Conservation (phyloP, 64 coral and sea anemone species). For the Porites australiensis region DNA sequence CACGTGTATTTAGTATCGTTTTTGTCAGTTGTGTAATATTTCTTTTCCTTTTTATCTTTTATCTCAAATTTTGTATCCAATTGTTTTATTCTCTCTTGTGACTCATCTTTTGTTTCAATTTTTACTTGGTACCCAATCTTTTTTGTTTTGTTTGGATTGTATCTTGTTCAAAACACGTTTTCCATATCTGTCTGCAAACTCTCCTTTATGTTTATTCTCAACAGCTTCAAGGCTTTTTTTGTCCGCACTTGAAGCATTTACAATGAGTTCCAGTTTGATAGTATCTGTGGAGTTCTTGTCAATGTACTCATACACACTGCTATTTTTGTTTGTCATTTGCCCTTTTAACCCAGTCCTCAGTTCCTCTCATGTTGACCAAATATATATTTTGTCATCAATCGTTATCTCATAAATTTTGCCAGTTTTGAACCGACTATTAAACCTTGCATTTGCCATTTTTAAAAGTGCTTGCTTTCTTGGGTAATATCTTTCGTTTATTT, state of each 20-base stretch:
- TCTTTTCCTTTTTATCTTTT: conserved; percentile 7
- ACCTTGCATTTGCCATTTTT: conserved; percentile 15
- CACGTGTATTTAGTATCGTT: too few species aligned
- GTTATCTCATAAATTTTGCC: conserved; percentile 57
- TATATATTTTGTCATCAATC: neutral
- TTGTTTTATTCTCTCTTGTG: conserved; percentile 17
- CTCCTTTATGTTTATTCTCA: conserved; percentile 49
- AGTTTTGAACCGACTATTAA: conserved; percentile 33
- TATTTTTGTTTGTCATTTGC: conserved; percentile 34
- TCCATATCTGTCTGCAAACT: conserved; percentile 39
- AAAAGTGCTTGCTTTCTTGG: neutral
- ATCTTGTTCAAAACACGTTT: conserved; percentile 18
- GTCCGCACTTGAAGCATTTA: conserved; percentile 28
- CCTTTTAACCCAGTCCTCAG: conserved; percentile 13
- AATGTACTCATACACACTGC: conserved; percentile 22
- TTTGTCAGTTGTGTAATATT: neutral
- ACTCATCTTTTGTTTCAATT: conserved; percentile 41
- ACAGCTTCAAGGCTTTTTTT: conserved; percentile 42
- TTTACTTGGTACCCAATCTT: conserved; percentile 33
- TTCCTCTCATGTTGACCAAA: conserved; percentile 51
- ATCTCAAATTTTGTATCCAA: conserved; percentile 37
- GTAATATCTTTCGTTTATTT: conserved; percentile 31
- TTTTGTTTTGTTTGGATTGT: neutral
- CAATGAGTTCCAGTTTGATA: conserved; percentile 11
- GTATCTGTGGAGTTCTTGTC: neutral